A percentile compares a stretch with the other conserved stretches of the same genome.
Conservation (phyloP, 2,113 vertebrate species). For the Chionodraco myersi region DNA sequence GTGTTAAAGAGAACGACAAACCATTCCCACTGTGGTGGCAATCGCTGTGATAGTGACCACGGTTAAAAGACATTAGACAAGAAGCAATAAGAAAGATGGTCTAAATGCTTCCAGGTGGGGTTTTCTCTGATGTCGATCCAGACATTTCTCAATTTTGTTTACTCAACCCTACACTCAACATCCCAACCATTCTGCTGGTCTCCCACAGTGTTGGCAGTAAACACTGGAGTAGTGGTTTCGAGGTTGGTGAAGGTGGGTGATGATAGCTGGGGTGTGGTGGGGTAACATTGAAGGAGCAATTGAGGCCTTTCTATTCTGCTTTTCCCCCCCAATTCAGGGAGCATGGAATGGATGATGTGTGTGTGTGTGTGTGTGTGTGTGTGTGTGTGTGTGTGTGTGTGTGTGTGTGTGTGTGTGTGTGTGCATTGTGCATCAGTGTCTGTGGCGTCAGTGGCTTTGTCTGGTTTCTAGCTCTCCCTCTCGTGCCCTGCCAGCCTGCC, state of each 20-base stretch:
- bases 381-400: constrained; percentile 13
- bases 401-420: no score
- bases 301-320: constrained; percentile 14
- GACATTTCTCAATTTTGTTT: constrained; percentile 60
- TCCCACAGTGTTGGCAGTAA: constrained; percentile 59
- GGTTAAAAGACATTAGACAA: no score
- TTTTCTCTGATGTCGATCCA: constrained; percentile 48
- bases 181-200: constrained; percentile 66
- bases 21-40: no score
- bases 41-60: not conserved
- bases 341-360: constrained; percentile 44
- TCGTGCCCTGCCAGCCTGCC: constrained; percentile 39
- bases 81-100: constrained; percentile 38
- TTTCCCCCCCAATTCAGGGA: not conserved
- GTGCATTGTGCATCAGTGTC: constrained; percentile 45
- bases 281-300: constrained; percentile 57
- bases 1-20: not conserved
- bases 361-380: constrained; percentile 20
- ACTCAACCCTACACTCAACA: constrained; percentile 29
- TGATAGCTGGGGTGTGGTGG: constrained; percentile 60
- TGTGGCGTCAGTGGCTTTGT: constrained; percentile 42
- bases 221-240: constrained; percentile 40
- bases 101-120: constrained; percentile 78
- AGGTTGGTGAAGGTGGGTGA: constrained; percentile 56
- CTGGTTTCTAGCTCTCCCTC: constrained; percentile 57